Percentiles rank a stretch among this genome's conserved stretches.
These are phyloP conservation scores for Rhizoglyphus robini DNA, from an alignment of 1,140 invertebrate species.

Conservation along the genomic window DNA sequence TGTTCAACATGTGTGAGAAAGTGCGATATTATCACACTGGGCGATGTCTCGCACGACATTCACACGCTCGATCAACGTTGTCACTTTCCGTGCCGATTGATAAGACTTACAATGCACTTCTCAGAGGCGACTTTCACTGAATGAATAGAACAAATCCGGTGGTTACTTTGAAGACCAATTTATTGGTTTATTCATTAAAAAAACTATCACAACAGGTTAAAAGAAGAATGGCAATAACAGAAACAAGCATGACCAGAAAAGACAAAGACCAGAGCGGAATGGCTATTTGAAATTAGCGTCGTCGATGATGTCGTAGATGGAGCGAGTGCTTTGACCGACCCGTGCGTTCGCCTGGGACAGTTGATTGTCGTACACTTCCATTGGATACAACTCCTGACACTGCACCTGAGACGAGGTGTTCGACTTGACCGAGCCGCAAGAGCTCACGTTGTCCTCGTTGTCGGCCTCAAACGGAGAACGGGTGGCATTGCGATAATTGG, in stretches of 20 bases:
- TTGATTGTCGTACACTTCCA: slow-evolving; percentile 27
- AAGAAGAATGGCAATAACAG: neutral
- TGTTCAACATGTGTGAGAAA: too few relatives aligned
- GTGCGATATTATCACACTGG: too few relatives aligned
- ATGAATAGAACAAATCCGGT: too few relatives aligned
- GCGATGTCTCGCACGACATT: too few relatives aligned
- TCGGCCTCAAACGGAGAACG: slow-evolving; percentile 17
- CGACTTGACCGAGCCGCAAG: slow-evolving; percentile 19
- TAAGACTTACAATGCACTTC: too few relatives aligned
- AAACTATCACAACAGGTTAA: neutral
- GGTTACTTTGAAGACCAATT: too few relatives aligned
- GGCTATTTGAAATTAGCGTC: slow-evolving; percentile 1
- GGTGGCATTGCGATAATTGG: slow-evolving; percentile 2
- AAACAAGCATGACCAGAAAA: slow-evolving; percentile 5
- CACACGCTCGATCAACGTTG: too few relatives aligned
- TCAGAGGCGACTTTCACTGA: too few relatives aligned
- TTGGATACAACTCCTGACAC: slow-evolving; percentile 27
- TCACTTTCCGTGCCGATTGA: too few relatives aligned
- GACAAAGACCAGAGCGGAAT: neutral
- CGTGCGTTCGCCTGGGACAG: neutral
- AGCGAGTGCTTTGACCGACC: neutral
- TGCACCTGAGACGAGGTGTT: slow-evolving; percentile 26
- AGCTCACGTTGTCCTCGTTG: slow-evolving; percentile 11
- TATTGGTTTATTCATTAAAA: too few relatives aligned
- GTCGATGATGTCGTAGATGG: slow-evolving; percentile 17